Evolutionary conservation across 2,113 vertebrate genomes (phyloP), one percentile per base, ranked within the genome.

Genomic region (Neolamprologus toae): DNA sequence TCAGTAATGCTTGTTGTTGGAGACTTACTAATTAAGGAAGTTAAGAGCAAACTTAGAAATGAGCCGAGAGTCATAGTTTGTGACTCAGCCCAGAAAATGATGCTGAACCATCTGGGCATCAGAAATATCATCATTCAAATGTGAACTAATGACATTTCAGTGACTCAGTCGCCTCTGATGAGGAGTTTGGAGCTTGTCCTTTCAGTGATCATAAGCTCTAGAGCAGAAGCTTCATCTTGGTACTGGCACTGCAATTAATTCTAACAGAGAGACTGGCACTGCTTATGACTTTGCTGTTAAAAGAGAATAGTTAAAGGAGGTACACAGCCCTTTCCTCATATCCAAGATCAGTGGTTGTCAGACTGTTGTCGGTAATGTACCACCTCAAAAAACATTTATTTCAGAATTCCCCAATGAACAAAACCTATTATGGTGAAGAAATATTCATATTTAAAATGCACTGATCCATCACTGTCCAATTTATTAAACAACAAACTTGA

Each of bases 81-180:
- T 87, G 87, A 86, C 80, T 89, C 78, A 85, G 84, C 78, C 66
- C 68, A 53, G 83, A 89, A 88, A 87, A 89, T 89, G 19, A 83
- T 40, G 55, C 83, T 59, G 85, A 92, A 89, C 84, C 89, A 89
- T 87, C 57, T 90, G 76, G 88, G 87, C 66, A 49, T 87, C 33
- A 55, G 51, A 89, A 83, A 54, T 47, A 87, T 57, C 82, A 89
- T 54, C 57, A 54, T 85, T 87, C 81, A 86, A 54, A 45, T 82
- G 11, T 42, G 57, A 91, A 83, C 80, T 92, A 90, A 89, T 88
- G 83, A 78, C 82, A 78, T 90, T 87, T 87, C 37, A 88, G 42
- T 83, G 79, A 53, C 85, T 89, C 33, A 55, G 91, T 84, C 26
- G 83, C 71, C 33, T 90, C 57, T 82, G 81, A 92, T 86, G 83